Conservation (phyloP, 2,113 vertebrate genomes). For the Bos javanicus region DNA sequence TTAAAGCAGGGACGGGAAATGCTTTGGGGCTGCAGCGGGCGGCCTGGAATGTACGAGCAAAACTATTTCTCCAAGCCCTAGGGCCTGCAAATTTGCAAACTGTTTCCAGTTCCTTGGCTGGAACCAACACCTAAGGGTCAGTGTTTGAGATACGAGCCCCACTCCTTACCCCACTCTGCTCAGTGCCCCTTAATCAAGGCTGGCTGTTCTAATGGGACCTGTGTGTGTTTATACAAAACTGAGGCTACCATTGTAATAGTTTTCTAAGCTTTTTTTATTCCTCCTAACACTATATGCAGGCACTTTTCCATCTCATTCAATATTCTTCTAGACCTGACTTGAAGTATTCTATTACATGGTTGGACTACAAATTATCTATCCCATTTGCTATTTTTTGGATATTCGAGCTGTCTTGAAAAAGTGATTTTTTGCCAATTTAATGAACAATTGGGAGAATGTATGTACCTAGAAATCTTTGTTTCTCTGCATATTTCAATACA, state of each 20-base stretch:
- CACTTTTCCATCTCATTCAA: neutral
- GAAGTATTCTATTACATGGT: neutral
- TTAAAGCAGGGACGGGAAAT: neutral
- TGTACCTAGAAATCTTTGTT: neutral
- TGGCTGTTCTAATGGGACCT: neutral
- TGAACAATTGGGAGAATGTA: neutral
- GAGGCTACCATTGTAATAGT: neutral
- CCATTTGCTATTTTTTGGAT: neutral
- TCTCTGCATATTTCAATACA: neutral
- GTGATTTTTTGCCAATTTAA: neutral
- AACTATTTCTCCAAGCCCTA: neutral
- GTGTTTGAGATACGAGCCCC: neutral
- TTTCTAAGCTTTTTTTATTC: neutral
- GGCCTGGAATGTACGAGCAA: neutral
- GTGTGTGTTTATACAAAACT: neutral
- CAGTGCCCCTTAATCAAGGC: too few species aligned
- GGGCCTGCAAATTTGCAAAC: accelerated
- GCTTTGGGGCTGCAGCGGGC: neutral
- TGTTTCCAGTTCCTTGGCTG: accelerated
- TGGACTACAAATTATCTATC: neutral
- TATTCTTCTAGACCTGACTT: neutral
- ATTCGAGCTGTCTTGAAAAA: neutral
- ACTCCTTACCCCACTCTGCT: accelerated
- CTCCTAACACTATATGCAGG: neutral
- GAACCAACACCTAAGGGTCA: neutral